phyloP scores from a whole-genome alignment of 1,140 invertebrate genomes.

The Diabrotica virgifera region DNA sequence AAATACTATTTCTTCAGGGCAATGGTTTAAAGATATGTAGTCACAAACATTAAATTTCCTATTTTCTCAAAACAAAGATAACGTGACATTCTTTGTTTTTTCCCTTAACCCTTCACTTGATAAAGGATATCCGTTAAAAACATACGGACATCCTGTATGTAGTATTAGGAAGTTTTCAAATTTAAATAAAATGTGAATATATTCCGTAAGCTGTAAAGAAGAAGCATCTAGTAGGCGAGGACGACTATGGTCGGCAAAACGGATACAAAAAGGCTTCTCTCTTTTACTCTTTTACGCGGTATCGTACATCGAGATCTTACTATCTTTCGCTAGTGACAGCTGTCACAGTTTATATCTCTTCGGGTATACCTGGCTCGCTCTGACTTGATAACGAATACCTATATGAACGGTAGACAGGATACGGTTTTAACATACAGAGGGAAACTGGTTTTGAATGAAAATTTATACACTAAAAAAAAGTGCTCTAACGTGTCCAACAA shows the following conservation, averaged over 20 bases:
- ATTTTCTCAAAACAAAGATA: too few species aligned
- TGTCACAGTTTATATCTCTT: slow-evolving; percentile 1
- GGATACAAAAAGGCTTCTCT: neutral
- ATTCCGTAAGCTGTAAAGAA: neutral
- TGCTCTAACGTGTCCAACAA: too few species aligned
- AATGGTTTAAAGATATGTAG: too few species aligned
- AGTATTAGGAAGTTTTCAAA: neutral
- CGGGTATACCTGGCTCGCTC: neutral
- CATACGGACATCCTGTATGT: too few species aligned
- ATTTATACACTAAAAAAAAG: too few species aligned
- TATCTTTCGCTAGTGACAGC: slow-evolving; percentile 1
- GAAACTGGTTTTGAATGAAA: neutral
- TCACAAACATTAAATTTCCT: too few species aligned
- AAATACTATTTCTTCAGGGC: too few species aligned
- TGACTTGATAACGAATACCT: neutral
- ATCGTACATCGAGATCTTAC: neutral
- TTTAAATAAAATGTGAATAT: slow-evolving; percentile 1
- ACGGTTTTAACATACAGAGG: neutral
- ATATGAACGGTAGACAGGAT: neutral
- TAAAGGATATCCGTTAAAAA: too few species aligned
- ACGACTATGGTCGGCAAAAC: neutral
- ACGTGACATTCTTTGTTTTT: too few species aligned
- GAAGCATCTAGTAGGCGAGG: neutral
- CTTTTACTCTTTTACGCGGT: neutral
- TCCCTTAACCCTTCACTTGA: too few species aligned